These are phyloP conservation scores for Heliconius erato DNA, from an alignment of 2,888 invertebrate species.

Conservation along the genomic window DNA sequence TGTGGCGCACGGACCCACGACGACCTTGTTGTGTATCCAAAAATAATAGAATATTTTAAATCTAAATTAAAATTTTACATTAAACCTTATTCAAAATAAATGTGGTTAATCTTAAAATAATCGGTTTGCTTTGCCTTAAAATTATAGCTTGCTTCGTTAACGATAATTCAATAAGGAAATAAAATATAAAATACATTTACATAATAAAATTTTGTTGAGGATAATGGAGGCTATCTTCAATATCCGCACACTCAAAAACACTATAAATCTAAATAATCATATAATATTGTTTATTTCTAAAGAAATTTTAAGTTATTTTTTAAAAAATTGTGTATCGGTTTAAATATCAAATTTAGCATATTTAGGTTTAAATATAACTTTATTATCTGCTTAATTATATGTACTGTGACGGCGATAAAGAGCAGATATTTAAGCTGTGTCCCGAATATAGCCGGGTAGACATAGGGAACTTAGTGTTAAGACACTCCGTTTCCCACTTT, in stretches of 20 bases:
- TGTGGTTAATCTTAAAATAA: not conserved
- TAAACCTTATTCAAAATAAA: not conserved
- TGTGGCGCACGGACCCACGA: too few species aligned
- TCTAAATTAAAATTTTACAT: too few species aligned
- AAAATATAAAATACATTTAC: slow-evolving; percentile 34
- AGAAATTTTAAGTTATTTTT: not conserved
- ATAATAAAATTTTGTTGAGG: slow-evolving; percentile 26
- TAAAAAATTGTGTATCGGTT: not conserved
- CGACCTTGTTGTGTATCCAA: not conserved
- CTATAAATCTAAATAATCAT: slow-evolving; percentile 19
- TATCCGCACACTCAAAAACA: slow-evolving; percentile 8
- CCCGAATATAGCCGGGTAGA: too few species aligned
- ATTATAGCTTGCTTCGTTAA: slow-evolving; percentile 20
- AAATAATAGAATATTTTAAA: not conserved
- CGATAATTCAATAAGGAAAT: slow-evolving; percentile 31
- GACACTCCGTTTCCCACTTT: too few species aligned
- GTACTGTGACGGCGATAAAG: too few species aligned
- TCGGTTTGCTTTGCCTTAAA: not conserved
- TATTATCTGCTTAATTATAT: too few species aligned
- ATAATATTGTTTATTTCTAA: slow-evolving; percentile 13
- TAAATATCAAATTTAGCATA: not conserved
- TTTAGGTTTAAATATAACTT: not conserved
- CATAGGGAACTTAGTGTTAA: not conserved
- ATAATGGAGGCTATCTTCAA: slow-evolving; percentile 34
- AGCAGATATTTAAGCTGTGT: too few species aligned